Evolutionary conservation across 2,113 vertebrate genomes (phyloP), one percentile per base, ranked within the genome.

Genomic region (Entelurus aequoreus): DNA sequence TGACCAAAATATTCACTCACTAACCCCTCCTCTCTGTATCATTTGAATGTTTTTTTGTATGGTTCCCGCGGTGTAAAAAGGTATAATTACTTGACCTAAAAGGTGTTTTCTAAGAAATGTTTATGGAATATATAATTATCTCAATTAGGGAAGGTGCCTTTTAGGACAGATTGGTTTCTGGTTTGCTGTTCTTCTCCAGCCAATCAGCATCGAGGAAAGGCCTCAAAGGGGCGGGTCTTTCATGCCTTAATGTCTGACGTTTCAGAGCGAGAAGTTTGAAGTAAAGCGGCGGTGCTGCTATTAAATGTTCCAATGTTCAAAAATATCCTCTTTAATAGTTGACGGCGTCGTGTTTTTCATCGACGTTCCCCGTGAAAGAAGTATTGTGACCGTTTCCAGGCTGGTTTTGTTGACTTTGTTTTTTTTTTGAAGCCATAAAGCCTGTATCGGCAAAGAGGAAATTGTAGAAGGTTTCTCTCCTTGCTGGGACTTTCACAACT

Each of bases 141-240:
- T 28, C 28, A 28, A 28, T 28, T 28, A 28, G 28, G 28, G 28
- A 28, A 28, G 42, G 12, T 9, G 10, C 42, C 12, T 12, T 42
- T 46, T 46, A 12, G 10, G 14, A 37, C 15, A 36, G 8, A 37
- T 9, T 37, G 6, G 2, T 9, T 4, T 38, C 16, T 4, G 1
- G 9, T 12, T 57, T 44, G 6, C 5, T 19, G 6, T 66, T 56
- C 60, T 60, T 51, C 46, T 8, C 6, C 57, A 61, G 37, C 90
- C 90, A 90, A 90, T 89, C 86, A 78, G 81, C 48, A 54, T 61
- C 46, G 48, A 61, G 66, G 16, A 64, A 63, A 36, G 4, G 63
- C 68, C 65, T 68, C 52, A 6, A 74, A 62, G 55, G 70, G 88
- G 88, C 87, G 88, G 81, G 71, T 79, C 85, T 74, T 73, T 38